A percentile compares a stretch with the other conserved stretches of the same genome.
Conservation (phyloP, 2,797 vertebrate genomes). For the Ptychadena robeensis region DNA sequence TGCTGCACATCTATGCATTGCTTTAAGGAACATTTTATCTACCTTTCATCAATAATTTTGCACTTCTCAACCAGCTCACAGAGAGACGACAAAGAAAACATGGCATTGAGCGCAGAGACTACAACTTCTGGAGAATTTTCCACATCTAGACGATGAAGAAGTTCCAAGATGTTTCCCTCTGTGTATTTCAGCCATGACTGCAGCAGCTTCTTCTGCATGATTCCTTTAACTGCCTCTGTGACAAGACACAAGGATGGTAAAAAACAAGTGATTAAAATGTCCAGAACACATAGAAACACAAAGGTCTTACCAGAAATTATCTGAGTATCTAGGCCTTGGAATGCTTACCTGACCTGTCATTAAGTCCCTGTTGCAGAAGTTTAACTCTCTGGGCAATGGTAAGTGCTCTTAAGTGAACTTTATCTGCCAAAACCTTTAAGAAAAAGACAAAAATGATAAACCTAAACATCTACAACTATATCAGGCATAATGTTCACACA, state of each 20-base stretch:
- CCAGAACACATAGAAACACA: constrained; percentile 13
- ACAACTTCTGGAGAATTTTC: constrained; percentile 90
- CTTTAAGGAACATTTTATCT: constrained; percentile 19
- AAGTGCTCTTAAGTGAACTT: constrained; percentile 90
- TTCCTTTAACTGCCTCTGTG: constrained; percentile 85
- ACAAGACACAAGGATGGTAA: background rate
- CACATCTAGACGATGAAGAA: constrained; percentile 91
- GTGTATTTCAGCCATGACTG: constrained; percentile 85
- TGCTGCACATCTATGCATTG: too few relatives aligned
- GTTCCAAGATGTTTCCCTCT: constrained; percentile 82
- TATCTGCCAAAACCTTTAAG: constrained; percentile 89
- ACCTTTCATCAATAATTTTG: constrained; percentile 83
- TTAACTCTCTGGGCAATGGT: constrained; percentile 93
- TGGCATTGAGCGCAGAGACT: constrained; percentile 76
- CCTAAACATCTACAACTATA: too few relatives aligned
- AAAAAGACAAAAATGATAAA: background rate
- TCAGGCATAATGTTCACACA: too few relatives aligned
- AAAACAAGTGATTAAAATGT: background rate
- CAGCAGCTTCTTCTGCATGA: constrained; percentile 81
- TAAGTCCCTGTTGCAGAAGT: constrained; percentile 89
- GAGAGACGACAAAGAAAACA: constrained; percentile 77
- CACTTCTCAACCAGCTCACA: constrained; percentile 77
- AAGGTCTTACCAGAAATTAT: constrained; percentile 16
- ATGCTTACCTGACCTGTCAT: constrained; percentile 87
- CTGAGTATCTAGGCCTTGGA: background rate